Evolutionary conservation across 2,888 invertebrate species (phyloP).

Genomic region (Atrina japonica): DNA sequence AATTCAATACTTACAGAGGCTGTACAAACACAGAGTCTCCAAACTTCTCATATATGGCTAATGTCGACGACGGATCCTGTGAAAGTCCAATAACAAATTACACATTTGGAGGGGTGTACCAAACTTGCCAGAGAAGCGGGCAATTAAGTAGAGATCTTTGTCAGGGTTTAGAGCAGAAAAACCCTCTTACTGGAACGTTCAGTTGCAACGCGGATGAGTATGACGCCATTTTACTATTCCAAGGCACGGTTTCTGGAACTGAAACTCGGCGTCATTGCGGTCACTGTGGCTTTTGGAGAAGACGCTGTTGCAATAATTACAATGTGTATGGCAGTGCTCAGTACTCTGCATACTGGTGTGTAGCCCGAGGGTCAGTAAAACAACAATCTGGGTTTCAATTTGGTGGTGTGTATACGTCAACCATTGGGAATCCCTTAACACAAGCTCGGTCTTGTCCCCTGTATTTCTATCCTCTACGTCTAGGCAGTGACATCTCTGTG

Average conservation of each 20-base stretch:
- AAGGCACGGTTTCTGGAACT: constrained; percentile 42
- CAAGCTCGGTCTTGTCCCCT: constrained; percentile 59
- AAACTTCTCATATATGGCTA: constrained; percentile 70
- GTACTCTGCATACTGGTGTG: constrained; percentile 69
- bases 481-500: constrained; percentile 58
- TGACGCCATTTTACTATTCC: constrained; percentile 54
- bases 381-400: constrained; percentile 65
- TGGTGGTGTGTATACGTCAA: constrained; percentile 67
- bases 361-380: constrained; percentile 50
- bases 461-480: constrained; percentile 56
- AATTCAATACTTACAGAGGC: constrained; percentile 67
- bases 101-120: constrained; percentile 73
- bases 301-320: constrained; percentile 52
- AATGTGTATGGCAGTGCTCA: constrained; percentile 49
- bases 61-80: constrained; percentile 72
- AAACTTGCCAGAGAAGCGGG: constrained; percentile 54
- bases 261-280: constrained; percentile 46
- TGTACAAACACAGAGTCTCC: constrained; percentile 66
- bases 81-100: constrained; percentile 59
- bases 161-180: constrained; percentile 51
- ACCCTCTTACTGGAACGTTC: constrained; percentile 66
- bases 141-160: constrained; percentile 35
- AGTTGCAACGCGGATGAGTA: constrained; percentile 58
- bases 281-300: constrained; percentile 53
- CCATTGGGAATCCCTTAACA: constrained; percentile 60